phyloP scores from a whole-genome alignment of 2,113 vertebrate species.

The Ceratotherium simum region DNA sequence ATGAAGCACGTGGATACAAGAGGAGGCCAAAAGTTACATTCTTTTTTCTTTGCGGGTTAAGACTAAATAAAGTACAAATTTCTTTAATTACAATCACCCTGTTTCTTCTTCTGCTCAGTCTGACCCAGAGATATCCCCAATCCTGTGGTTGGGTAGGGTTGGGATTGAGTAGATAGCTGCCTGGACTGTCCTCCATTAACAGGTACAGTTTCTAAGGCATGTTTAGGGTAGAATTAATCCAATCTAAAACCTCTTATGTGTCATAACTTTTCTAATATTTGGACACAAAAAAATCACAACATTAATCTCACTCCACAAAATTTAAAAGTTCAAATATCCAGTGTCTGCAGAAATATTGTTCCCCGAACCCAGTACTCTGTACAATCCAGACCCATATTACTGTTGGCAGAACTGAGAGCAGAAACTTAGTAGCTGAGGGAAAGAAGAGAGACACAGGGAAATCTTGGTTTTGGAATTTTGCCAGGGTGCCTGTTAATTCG shows the following conservation, averaged over 20 bases:
- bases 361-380: neutral
- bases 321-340: neutral
- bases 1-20: neutral
- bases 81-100: neutral
- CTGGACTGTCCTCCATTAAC: neutral
- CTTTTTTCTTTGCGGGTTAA: conserved; percentile 8
- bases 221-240: neutral
- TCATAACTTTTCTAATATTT: neutral
- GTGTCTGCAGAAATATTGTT: neutral
- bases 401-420: neutral
- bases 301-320: neutral
- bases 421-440: neutral
- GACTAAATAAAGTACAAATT: neutral
- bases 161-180: neutral
- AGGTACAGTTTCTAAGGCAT: neutral
- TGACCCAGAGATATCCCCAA: neutral
- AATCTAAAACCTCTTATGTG: neutral
- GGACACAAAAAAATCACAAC: neutral
- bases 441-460: neutral
- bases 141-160: neutral
- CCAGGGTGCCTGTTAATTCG: neutral
- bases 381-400: neutral
- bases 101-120: neutral
- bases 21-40: neutral
- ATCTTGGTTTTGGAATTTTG: neutral